Percentiles rank a stretch among this genome's conserved stretches.
These are phyloP conservation scores for Hyppa rectilinea DNA, from an alignment of 2,888 invertebrate species.

Conservation along the genomic window DNA sequence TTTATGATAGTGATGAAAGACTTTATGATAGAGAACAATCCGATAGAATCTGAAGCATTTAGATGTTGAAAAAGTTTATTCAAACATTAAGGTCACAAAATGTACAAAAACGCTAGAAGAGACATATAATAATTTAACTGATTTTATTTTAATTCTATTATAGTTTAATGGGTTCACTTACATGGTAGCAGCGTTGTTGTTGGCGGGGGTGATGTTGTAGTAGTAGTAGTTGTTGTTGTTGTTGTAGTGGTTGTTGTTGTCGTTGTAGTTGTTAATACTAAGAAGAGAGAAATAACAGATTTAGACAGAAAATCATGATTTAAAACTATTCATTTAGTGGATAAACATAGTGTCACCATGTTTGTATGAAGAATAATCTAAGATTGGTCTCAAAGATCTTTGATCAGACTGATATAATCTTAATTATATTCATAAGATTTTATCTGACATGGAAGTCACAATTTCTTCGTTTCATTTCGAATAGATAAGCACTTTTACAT, in stretches of 20 bases:
- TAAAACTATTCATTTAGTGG: background rate
- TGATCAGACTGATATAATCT: background rate
- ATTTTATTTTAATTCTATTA: background rate
- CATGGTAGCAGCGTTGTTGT: conserved; percentile 78
- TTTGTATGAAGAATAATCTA: background rate
- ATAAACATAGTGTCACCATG: background rate
- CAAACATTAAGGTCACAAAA: background rate
- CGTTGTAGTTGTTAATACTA: conserved; percentile 84
- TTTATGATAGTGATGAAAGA: background rate
- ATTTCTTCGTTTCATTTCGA: background rate
- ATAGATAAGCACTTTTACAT: background rate
- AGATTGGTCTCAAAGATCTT: background rate
- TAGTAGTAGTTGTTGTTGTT: conserved; percentile 80
- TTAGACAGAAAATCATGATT: background rate
- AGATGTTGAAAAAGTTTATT: no score
- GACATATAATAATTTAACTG: background rate
- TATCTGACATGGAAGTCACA: background rate
- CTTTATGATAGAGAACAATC: background rate
- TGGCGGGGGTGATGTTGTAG: conserved; percentile 78
- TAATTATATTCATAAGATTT: background rate
- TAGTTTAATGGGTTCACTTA: conserved; percentile 68
- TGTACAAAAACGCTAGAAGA: background rate
- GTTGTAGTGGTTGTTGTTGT: conserved; percentile 84
- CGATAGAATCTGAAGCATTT: background rate
- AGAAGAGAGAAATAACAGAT: conserved; percentile 12